Evolutionary conservation across 2,113 vertebrate genomes (phyloP), one percentile per base, ranked within the genome.

Genomic region (Aptenodytes forsteri): DNA sequence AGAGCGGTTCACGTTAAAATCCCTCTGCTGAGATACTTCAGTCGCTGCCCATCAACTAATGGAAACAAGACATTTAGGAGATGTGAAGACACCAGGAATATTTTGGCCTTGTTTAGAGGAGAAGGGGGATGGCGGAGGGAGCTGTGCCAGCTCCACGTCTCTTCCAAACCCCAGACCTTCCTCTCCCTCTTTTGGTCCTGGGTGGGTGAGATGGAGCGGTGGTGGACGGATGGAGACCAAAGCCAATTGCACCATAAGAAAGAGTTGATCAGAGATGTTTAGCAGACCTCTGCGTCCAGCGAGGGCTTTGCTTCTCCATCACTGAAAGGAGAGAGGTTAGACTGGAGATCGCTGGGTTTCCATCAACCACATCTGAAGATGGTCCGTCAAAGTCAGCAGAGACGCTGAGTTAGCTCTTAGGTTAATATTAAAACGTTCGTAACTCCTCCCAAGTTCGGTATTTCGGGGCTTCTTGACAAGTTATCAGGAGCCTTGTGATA

Each of bases 21-120:
- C 92, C 96, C 94, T 58, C 96, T 91, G 97, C 95, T 94, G 96
- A 98, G 94, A 4, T 21, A 36, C 97, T 95, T 97, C 97, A 66
- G 92, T 88, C 92, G 96, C 95, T 97, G 97, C 97, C 96, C 96
- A 88, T 96, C 97, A 80, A 4, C 90, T 87, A 58, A 94, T 80
- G 69, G 92, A 61, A 89, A 54, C 6, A 16, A 82, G 81, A n/a
- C 62, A 32, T 47, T 64, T 17, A 36, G 80, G 76, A 69, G 49
- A 75, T 34, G 44, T 5, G 84, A 62, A 86, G 89, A 18, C 50
- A 40, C 46, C 3, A 1, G 64, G 38, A 29, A 64, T 62, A 25
- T 65, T 80, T 88, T 44, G 67, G n/a, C 25, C 11, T 38, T 12
- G 19, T 40, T 89, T 72, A 29, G 44, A 72, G 66, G 56, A 71